Percentiles rank a stretch among this genome's conserved stretches.
Evolutionary conservation across 2,797 vertebrate genomes (phyloP).

Genomic region (Sebastolobus altivelis): DNA sequence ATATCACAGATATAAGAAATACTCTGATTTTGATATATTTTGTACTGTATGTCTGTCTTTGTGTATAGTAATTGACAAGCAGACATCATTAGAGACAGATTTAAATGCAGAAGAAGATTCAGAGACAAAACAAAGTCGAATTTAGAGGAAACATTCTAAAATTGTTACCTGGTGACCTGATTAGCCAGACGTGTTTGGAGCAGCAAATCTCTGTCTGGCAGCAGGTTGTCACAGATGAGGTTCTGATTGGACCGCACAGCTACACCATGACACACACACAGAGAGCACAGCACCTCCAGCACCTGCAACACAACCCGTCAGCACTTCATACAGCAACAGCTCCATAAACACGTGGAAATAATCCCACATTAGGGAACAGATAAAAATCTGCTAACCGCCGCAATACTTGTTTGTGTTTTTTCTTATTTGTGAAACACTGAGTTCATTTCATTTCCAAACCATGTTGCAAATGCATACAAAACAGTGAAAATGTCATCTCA

Average conservation of each 20-base stretch:
- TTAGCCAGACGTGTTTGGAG: slow-evolving; percentile 94
- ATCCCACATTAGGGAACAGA: slow-evolving; percentile 6
- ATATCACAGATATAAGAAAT: background rate
- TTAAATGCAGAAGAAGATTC: background rate
- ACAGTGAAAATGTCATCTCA: background rate
- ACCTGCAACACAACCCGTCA: slow-evolving; percentile 85
- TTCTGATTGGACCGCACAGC: slow-evolving; percentile 96
- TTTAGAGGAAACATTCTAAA: slow-evolving; percentile 5
- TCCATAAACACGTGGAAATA: slow-evolving; percentile 41
- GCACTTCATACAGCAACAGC: slow-evolving; percentile 32
- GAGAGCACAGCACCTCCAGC: slow-evolving; percentile 93
- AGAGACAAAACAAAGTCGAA: background rate
- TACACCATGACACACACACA: slow-evolving; percentile 95
- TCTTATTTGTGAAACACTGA: background rate
- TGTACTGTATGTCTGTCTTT: background rate
- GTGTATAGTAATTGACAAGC: background rate
- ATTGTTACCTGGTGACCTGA: slow-evolving; percentile 92
- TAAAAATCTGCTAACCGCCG: background rate
- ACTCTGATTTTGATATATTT: background rate
- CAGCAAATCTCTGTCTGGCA: slow-evolving; percentile 93
- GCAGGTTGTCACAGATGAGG: slow-evolving; percentile 94
- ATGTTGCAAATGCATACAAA: background rate
- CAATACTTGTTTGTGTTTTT: background rate
- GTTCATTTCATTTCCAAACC: background rate
- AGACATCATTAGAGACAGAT: background rate